Base-by-base conservation (phyloP, 2,797 vertebrate species). In the Hybognathus amarus region DNA sequence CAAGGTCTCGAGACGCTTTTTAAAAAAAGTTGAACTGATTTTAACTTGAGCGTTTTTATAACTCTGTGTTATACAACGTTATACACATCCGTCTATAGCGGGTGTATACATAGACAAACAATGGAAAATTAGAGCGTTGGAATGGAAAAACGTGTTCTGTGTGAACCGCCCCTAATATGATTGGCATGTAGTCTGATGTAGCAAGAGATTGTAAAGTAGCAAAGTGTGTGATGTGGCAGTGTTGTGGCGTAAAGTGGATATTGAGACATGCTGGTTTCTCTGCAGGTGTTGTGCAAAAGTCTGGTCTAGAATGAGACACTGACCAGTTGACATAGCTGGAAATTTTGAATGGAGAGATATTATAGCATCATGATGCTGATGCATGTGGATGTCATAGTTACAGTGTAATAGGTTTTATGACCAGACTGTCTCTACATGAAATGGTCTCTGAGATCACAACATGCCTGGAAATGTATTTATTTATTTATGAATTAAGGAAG, bases 171-270 rank as follows among this genome's bases (percentile, higher is more conserved):
- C 13, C 47, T 27, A 83, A 87, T 67, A 22, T 67, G 30, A 20
- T 40, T 63, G 69, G 83, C 50, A 87, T 86, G 69, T 56, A 8
- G 30, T 38, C 20, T 54, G 24, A 56, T 45, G 22, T n/a, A 40
- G 18, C n/a, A 47, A 30, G 27, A 52, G 45, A 66, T 63, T 36
- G 66, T 5, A 64, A 64, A 78, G 8, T 33, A 68, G 61, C 74
- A 22, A 63, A 70, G 40, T 36, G 22, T 69, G 52, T 56, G 8
- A 54, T 54, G 54, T 61, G 12, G 12, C 12, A 2, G 12, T 61
- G 50, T 22, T 24, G 17, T 79, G 33, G 42, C 6, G 0, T 47
- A 66, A 54, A 52, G n/a, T 33, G 38, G 18, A 68, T 30, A 6
- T 36, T 76, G 38, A 68, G n/a, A 64, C 18, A 63, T 17, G 38